Base-by-base conservation (phyloP, 2,113 vertebrate species). In the Corythaixoides concolor region DNA sequence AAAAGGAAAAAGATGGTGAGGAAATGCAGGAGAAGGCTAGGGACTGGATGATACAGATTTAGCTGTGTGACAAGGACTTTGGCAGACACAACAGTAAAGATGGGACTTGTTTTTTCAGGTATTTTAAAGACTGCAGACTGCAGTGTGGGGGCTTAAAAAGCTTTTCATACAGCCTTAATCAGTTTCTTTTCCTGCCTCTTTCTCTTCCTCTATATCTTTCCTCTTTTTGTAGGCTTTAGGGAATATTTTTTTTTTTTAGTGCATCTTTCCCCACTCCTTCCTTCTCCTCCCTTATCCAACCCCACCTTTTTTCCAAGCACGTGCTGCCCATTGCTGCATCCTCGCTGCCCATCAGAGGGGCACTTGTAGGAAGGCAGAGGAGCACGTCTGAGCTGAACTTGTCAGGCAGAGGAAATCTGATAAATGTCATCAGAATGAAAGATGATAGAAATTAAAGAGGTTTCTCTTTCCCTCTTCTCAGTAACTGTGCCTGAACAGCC, bases 341-440 rank as follows among this genome's bases (percentile, higher is more conserved):
- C 89, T 96, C 73, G 90, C 60, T 94, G 72, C 30, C 52, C 94
- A 90, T 93, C 93, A 91, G 92, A 84, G 86, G 85, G 45, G 35
- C 58, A 72, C 39, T 78, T 52, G 27, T 8, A 92, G 87, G 80
- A 94, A 95, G 88, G 59, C 47, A 87, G 53, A 84, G 83, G 55
- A 85, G 37, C 77, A 82, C 12, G 0, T 63, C 37, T 85, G 49
- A 74, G 68, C 60, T 95, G 66, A 93, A 85, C 28, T 12, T 97
- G 97, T 97, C 97, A 98, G 72, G 95, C 73, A 70, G 62, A 96
- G 28, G 50, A 96, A 93, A 95, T 92, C 69, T 95, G 94, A 91
- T 95, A 96, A 95, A 95, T 96, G 96, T 92, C 96, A 97, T 18
- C 33, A 81, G 80, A 97, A 92, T 64, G 47, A 95, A 97, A 96